Evolutionary conservation across 2,797 vertebrate genomes (phyloP), one percentile per base, ranked within the genome.

Genomic region (Avahi laniger): DNA sequence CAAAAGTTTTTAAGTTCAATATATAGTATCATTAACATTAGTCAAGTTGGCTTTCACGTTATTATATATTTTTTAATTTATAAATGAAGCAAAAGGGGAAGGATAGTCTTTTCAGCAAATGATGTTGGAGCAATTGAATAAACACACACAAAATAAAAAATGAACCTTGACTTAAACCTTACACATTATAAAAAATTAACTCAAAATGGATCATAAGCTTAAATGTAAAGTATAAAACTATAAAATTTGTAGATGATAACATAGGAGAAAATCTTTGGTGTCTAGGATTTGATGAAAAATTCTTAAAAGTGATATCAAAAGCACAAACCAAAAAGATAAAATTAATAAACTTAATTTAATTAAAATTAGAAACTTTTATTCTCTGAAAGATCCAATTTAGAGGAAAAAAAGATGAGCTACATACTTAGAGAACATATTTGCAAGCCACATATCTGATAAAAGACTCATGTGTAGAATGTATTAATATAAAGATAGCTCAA

Each of bases 321-420:
- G 28, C 11, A 89, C 5, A 94, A 88, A 85, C 2, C 14, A 61
- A 48, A 86, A 80, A 26, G 18, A 50, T 52, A 50, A 80, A 84
- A 80, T 85, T 59, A 89, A 73, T 80, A 72, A 61, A 87, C 65
- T 33, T 78, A 22, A 91, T 17, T 91, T 92, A 5, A 85, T 93
- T 41, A 86, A 89, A 79, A 83, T 35, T 52, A 48, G 13, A 91
- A 95, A 38, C 4, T 70, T 88, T 92, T 92, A 33, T 84, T 84
- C 35, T 89, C 41, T 30, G 30, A 89, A 54, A 59, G 24, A 41
- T 15, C 28, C 7, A 35, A 2, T 4, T 91, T 86, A 80, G 26
- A 80, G 35, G 13, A 43, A 75, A 76, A 72, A 63, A 54, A 75
- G 6, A 46, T 5, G 28, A 57, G 4, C 10, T 70, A 43, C 13